Evolutionary conservation across 2,888 invertebrate species (phyloP).

Genomic region (Drosophila testacea): DNA sequence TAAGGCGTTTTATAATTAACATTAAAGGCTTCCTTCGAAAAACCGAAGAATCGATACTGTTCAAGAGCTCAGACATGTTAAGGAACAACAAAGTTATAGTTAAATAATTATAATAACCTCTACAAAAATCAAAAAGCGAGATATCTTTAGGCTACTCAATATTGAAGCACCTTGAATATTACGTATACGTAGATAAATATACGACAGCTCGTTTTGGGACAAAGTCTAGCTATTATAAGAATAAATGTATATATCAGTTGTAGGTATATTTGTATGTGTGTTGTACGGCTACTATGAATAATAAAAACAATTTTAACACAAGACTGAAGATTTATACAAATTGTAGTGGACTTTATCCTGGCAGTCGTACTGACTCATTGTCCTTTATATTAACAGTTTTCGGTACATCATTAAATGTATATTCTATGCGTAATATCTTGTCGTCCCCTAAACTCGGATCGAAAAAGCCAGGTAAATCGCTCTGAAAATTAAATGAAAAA

Average conservation of each 20-base stretch:
- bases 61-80: too few species aligned
- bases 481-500: slow-evolving; percentile 87
- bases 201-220: neutral
- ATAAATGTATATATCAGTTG: slow-evolving; percentile 8
- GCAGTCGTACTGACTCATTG: slow-evolving; percentile 92
- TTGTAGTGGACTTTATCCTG: slow-evolving; percentile 42
- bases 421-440: slow-evolving; percentile 94
- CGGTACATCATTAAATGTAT: slow-evolving; percentile 92
- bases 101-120: too few species aligned
- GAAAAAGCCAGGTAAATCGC: slow-evolving; percentile 97
- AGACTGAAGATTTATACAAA: slow-evolving; percentile 75
- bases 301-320: slow-evolving; percentile 67
- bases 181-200: too few species aligned
- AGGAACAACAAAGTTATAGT: too few species aligned
- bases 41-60: neutral
- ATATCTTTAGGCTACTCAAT: too few species aligned
- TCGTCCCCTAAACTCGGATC: slow-evolving; percentile 97
- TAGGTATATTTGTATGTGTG: slow-evolving; percentile 16
- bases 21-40: neutral
- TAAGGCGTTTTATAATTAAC: neutral
- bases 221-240: slow-evolving; percentile 1
- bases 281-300: slow-evolving; percentile 46
- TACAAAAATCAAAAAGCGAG: too few species aligned
- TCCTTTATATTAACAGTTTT: slow-evolving; percentile 93
- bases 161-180: too few species aligned